phyloP scores from a whole-genome alignment of 2,888 invertebrate species.

The Stenodera caucasica region DNA sequence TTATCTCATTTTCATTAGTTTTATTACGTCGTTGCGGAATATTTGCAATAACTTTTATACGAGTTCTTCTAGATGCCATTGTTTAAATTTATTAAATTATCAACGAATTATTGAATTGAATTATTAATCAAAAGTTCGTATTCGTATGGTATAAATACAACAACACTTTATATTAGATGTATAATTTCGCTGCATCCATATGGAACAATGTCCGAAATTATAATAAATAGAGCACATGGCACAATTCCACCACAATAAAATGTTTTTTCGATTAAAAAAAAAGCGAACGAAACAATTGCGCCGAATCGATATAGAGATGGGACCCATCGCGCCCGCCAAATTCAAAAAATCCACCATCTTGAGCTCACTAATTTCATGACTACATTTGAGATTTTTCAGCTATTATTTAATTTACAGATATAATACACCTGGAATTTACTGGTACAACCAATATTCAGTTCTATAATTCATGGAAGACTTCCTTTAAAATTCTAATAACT shows the following conservation, averaged over 20 bases:
- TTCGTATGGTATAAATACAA: conserved; percentile 19
- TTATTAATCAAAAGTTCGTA: conserved; percentile 44
- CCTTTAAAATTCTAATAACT: too few relatives aligned
- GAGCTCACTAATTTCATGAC: too few relatives aligned
- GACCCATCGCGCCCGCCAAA: neutral
- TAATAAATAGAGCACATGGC: conserved; percentile 31
- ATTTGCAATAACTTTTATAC: conserved; percentile 74
- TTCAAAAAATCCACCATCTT: neutral
- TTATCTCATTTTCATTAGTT: conserved; percentile 23
- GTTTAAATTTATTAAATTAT: too few relatives aligned
- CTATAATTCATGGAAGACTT: too few relatives aligned
- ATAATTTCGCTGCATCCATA: conserved; percentile 26
- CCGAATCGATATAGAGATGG: neutral
- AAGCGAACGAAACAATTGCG: neutral
- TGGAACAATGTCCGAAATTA: conserved; percentile 21
- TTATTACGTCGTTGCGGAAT: conserved; percentile 61
- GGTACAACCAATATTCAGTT: too few relatives aligned
- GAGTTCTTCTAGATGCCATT: conserved; percentile 69
- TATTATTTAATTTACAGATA: too few relatives aligned
- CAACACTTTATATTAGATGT: conserved; percentile 10
- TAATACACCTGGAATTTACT: too few relatives aligned
- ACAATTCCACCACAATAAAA: neutral
- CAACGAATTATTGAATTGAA: conserved; percentile 50
- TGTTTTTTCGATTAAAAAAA: neutral
- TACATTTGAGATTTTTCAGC: too few relatives aligned